Conservation (phyloP, 1,140 invertebrate genomes). For the Anagrus nilaparvatae region DNA sequence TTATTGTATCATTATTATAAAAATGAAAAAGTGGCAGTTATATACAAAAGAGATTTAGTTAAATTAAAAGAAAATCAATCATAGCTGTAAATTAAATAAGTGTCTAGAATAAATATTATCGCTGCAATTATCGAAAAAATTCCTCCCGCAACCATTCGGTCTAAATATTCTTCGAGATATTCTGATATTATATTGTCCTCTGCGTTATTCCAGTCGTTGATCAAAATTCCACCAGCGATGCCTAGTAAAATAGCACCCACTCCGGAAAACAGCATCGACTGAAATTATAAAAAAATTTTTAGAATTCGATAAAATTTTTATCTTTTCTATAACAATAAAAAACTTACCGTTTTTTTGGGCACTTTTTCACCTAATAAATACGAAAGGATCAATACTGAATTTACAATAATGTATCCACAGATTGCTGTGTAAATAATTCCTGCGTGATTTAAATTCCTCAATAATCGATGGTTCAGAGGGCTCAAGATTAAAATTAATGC, state of each 20-base stretch:
- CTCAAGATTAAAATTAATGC: conserved; percentile 21
- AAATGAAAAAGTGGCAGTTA: too few relatives aligned
- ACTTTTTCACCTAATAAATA: conserved; percentile 23
- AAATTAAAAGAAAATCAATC: too few relatives aligned
- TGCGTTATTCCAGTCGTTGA: conserved; percentile 30
- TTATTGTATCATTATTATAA: too few relatives aligned
- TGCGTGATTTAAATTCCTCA: conserved; percentile 17
- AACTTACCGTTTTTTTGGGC: conserved; percentile 27
- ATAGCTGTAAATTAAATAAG: conserved; percentile 28
- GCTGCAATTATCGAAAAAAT: conserved; percentile 30
- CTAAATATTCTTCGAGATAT: conserved; percentile 26
- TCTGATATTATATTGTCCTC: conserved; percentile 26
- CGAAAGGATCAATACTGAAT: conserved; percentile 21
- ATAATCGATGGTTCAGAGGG: conserved; percentile 21
- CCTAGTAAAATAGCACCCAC: conserved; percentile 29
- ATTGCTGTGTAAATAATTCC: conserved; percentile 22
- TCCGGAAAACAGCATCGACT: conserved; percentile 30
- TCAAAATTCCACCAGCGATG: conserved; percentile 27
- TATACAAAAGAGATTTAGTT: too few relatives aligned
- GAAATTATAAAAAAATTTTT: conserved; percentile 16
- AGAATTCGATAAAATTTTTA: not conserved
- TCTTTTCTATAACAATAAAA: not conserved
- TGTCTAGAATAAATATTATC: conserved; percentile 27
- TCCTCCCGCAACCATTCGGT: conserved; percentile 31
- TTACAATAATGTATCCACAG: conserved; percentile 25